Conservation (phyloP, 2,888 invertebrate species). For the Callimorpha dominula region DNA sequence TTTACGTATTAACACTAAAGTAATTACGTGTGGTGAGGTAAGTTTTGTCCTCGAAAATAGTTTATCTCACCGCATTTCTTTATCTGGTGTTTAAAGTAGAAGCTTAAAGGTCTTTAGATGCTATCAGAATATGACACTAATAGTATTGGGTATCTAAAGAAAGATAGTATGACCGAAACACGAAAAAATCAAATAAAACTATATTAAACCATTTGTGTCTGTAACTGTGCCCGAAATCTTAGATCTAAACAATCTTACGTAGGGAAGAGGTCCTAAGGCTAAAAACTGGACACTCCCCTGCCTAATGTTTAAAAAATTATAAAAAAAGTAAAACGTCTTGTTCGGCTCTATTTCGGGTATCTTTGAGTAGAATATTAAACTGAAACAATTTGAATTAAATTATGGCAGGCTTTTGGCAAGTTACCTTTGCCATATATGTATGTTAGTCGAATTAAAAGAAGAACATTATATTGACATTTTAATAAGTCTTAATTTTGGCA, state of each 20-base stretch:
- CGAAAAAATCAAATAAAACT: background rate
- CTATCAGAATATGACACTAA: no score
- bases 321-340: conserved; percentile 17
- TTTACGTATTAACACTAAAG: no score
- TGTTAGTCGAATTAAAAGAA: background rate
- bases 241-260: conserved; percentile 64
- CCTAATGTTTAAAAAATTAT: conserved; percentile 38
- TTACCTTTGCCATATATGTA: background rate
- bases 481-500: no score
- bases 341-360: conserved; percentile 15
- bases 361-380: conserved; percentile 7
- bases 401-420: background rate
- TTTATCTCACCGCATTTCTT: no score
- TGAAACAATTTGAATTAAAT: background rate
- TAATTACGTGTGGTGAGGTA: background rate
- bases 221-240: conserved; percentile 36
- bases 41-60: background rate
- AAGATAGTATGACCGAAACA: no score
- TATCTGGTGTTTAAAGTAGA: no score
- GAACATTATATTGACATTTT: background rate
- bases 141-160: no score
- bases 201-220: conserved; percentile 23
- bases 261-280: conserved; percentile 63
- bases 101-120: no score
- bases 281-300: conserved; percentile 66